A percentile compares a stretch with the other conserved stretches of the same genome.
phyloP scores from a whole-genome alignment of 2,797 vertebrate genomes.

The Mus minutoides region DNA sequence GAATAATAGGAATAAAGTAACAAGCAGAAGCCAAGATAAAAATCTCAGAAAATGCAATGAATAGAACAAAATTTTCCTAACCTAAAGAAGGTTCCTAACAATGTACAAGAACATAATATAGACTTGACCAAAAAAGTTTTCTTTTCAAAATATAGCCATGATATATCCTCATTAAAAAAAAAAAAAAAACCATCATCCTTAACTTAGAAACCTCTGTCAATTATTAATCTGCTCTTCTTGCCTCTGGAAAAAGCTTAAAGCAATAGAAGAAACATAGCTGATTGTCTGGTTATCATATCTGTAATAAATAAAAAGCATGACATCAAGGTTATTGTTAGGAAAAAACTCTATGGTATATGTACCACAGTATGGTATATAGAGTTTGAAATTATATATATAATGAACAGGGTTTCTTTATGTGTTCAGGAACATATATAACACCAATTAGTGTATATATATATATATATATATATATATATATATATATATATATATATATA shows the following conservation, averaged over 20 bases:
- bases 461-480: too few relatives aligned
- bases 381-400: too few relatives aligned
- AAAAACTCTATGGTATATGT: background rate
- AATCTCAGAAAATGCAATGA: background rate
- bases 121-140: conserved; percentile 70
- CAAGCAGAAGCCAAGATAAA: background rate
- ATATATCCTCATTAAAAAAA: conserved; percentile 89
- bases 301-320: conserved; percentile 96
- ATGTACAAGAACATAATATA: background rate
- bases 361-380: background rate
- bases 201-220: conserved; percentile 84
- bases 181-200: conserved; percentile 82
- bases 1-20: background rate
- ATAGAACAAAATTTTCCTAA: background rate
- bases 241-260: conserved; percentile 95
- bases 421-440: too few relatives aligned
- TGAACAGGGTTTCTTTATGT: too few relatives aligned
- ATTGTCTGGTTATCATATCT: conserved; percentile 96
- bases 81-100: background rate
- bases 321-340: too few relatives aligned
- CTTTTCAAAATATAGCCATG: conserved; percentile 88
- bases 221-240: conserved; percentile 93
- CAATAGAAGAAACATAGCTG: conserved; percentile 92
- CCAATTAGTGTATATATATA: too few relatives aligned
- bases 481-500: too few relatives aligned